These are phyloP conservation scores for Dendrocincla fuliginosa DNA, from an alignment of 2,797 vertebrate genomes.

Conservation along the genomic window DNA sequence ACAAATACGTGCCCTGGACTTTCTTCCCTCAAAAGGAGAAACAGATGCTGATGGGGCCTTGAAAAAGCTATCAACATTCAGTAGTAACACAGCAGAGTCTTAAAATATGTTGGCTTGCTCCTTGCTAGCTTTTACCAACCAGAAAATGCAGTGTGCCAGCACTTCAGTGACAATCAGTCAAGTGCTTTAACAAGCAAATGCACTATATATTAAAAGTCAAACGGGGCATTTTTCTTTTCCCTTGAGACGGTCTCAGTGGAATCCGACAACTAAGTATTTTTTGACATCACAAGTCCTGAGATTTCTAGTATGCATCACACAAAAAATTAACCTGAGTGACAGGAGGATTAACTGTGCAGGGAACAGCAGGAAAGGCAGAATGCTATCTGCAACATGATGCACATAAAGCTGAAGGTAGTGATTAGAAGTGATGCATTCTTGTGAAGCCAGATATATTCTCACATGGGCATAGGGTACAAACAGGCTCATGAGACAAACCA, in stretches of 20 bases:
- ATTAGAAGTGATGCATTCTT: neutral
- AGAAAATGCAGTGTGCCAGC: neutral
- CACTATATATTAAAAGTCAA: neutral
- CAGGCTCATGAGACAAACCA: neutral
- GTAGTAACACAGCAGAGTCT: neutral
- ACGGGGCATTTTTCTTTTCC: neutral
- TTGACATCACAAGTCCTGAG: neutral
- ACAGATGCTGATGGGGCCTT: neutral
- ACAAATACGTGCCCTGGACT: neutral
- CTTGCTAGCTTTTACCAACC: neutral
- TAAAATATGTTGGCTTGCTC: neutral
- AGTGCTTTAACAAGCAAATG: neutral
- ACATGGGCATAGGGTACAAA: rapidly evolving
- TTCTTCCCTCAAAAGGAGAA: neutral
- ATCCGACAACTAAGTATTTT: neutral
- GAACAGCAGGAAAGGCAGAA: neutral
- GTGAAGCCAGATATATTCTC: neutral
- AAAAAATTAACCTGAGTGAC: neutral
- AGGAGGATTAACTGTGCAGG: neutral
- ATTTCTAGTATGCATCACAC: neutral
- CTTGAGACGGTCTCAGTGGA: neutral
- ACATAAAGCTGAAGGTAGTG: neutral
- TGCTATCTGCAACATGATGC: neutral
- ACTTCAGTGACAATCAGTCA: neutral
- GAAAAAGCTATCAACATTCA: neutral